phyloP scores from a whole-genome alignment of 2,113 vertebrate genomes.

The Menidia beryllina region DNA sequence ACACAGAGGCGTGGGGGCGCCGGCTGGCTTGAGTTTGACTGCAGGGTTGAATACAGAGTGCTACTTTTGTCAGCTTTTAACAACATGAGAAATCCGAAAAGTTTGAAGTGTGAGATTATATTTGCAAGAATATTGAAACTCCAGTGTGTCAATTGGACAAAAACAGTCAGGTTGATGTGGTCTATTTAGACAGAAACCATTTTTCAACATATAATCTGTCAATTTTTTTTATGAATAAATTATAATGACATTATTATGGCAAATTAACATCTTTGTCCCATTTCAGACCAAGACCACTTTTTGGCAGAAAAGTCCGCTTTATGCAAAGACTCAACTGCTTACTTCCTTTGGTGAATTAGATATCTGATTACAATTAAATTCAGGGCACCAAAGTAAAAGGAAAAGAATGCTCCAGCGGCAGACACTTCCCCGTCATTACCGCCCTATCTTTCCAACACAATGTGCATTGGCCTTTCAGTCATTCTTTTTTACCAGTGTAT shows the following conservation, averaged over 20 bases:
- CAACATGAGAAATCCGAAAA: not conserved
- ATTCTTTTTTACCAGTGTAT: slow-evolving; percentile 14
- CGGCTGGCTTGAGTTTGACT: slow-evolving; percentile 11
- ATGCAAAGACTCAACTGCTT: not conserved
- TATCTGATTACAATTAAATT: slow-evolving; percentile 29
- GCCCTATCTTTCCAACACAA: slow-evolving; percentile 33
- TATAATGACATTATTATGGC: no score
- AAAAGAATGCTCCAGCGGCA: slow-evolving; percentile 1
- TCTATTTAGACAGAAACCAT: no score
- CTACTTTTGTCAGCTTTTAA: no score
- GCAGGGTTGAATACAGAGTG: slow-evolving; percentile 2
- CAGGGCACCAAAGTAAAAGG: not conserved
- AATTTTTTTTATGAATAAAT: not conserved
- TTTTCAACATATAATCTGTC: no score
- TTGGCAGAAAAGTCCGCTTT: no score
- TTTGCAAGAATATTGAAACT: not conserved
- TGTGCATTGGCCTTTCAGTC: slow-evolving; percentile 31
- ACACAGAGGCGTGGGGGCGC: slow-evolving; percentile 33
- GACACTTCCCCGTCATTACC: slow-evolving; percentile 14
- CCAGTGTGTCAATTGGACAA: no score
- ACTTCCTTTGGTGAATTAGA: slow-evolving; percentile 37
- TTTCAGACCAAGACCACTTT: no score
- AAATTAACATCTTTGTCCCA: no score
- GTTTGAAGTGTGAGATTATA: no score
- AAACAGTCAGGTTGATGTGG: no score